Evolutionary conservation across 2,797 vertebrate species (phyloP).

Genomic region (Hoplostethus mediterraneus): DNA sequence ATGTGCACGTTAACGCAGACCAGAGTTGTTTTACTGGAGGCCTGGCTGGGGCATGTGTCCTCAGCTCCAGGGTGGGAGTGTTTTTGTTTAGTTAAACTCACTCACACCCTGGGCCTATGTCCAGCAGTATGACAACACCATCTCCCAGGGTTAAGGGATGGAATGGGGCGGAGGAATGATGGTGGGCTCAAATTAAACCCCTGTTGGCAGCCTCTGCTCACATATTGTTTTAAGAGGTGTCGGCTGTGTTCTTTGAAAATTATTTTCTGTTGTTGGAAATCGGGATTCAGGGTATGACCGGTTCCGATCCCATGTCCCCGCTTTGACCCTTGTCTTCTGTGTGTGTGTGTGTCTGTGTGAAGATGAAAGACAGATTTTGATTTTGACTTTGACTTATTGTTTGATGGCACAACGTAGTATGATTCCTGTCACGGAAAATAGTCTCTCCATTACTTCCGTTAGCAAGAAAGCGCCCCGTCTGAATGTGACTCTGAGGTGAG

Average conservation of each 20-base stretch:
- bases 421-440: not conserved
- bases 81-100: slow-evolving; percentile 82
- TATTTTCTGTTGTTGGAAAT: slow-evolving; percentile 72
- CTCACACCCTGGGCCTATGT: slow-evolving; percentile 73
- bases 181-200: slow-evolving; percentile 71
- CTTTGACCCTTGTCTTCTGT: slow-evolving; percentile 45
- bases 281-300: slow-evolving; percentile 35
- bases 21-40: slow-evolving; percentile 67
- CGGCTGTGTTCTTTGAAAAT: slow-evolving; percentile 75
- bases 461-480: not conserved
- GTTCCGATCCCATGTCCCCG: slow-evolving; percentile 46
- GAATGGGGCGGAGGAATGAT: slow-evolving; percentile 64
- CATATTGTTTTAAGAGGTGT: slow-evolving; percentile 77
- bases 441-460: not conserved
- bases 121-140: slow-evolving; percentile 80
- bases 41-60: slow-evolving; percentile 56
- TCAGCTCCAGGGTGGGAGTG: slow-evolving; percentile 63
- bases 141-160: slow-evolving; percentile 71
- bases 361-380: slow-evolving; percentile 15
- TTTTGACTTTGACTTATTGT: not conserved
- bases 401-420: not conserved
- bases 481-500: not conserved
- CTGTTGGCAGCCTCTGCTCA: slow-evolving; percentile 61
- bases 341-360: not conserved
- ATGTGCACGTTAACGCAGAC: slow-evolving; percentile 42